A percentile compares a stretch with the other conserved stretches of the same genome.
Evolutionary conservation across 2,888 invertebrate genomes (phyloP).

Genomic region (Chymomyza fuscimana): DNA sequence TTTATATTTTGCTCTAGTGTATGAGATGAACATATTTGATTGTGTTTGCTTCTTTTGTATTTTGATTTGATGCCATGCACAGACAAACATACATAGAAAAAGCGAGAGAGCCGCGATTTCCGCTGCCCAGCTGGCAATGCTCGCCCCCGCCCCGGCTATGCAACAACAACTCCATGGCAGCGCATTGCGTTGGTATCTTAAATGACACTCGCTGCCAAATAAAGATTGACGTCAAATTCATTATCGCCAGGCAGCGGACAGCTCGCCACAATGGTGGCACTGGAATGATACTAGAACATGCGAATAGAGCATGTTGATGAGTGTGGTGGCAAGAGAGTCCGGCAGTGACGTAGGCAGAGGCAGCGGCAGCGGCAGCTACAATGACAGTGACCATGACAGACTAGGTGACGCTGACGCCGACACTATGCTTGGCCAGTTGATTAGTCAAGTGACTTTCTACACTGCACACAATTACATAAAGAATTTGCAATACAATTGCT

Average conservation of each 20-base stretch:
- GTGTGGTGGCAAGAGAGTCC: neutral
- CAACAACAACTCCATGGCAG: neutral
- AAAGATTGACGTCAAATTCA: constrained; percentile 71
- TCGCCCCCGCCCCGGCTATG: neutral
- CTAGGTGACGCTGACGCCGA: neutral
- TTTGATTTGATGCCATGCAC: constrained; percentile 30
- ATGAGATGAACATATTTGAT: constrained; percentile 16
- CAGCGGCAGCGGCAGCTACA: neutral
- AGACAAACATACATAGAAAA: constrained; percentile 11
- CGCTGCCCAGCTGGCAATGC: constrained; percentile 13
- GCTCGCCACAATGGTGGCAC: constrained; percentile 6
- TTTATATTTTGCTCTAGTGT: constrained; percentile 3
- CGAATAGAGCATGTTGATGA: constrained; percentile 16
- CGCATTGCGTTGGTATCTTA: constrained; percentile 49
- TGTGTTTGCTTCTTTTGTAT: constrained; percentile 32
- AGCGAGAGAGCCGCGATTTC: constrained; percentile 30
- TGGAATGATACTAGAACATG: neutral
- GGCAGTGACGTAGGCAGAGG: neutral
- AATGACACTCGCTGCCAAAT: constrained; percentile 64
- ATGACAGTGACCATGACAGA: neutral
- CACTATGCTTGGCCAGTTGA: neutral
- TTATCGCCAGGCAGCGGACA: constrained; percentile 43
- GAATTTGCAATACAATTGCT: neutral
- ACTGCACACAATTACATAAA: neutral
- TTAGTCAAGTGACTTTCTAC: neutral